A percentile compares a stretch with the other conserved stretches of the same genome.
Evolutionary conservation across 1,140 invertebrate genomes (phyloP).

Genomic region (Leptestheria dahalacensis): DNA sequence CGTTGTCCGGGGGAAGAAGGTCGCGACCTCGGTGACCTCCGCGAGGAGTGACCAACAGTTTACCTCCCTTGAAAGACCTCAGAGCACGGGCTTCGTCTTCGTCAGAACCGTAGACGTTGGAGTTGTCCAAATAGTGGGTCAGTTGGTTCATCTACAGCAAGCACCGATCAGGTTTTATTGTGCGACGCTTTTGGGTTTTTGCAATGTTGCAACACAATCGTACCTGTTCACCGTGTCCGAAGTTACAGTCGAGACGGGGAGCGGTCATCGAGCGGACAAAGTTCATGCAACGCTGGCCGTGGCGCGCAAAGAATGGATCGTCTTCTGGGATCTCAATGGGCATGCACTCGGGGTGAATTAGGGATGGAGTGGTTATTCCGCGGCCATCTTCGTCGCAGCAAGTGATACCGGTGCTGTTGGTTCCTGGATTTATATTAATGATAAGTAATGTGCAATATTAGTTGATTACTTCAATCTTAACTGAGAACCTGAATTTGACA

Average conservation of each 20-base stretch:
- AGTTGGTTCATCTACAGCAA: conserved; percentile 27
- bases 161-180: background rate
- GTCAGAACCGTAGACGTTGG: conserved; percentile 34
- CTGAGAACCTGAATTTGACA: too few relatives aligned
- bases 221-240: conserved; percentile 18
- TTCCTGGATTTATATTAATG: background rate
- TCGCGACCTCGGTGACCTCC: conserved; percentile 8
- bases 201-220: background rate
- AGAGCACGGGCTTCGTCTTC: conserved; percentile 25
- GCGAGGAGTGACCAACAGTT: conserved; percentile 7
- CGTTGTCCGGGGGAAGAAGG: conserved; percentile 12
- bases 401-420: conserved; percentile 22
- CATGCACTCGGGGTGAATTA: conserved; percentile 23
- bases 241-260: conserved; percentile 17
- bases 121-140: conserved; percentile 36
- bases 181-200: background rate
- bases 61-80: conserved; percentile 19
- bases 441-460: background rate
- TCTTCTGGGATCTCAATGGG: conserved; percentile 20
- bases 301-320: conserved; percentile 8
- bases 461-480: too few relatives aligned
- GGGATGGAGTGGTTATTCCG: conserved; percentile 29
- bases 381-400: conserved; percentile 56
- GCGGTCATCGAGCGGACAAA: conserved; percentile 19
- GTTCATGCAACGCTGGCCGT: conserved; percentile 18